These are phyloP conservation scores for Pseudomyrmex gracilis DNA, from an alignment of 1,140 invertebrate genomes.

Conservation along the genomic window DNA sequence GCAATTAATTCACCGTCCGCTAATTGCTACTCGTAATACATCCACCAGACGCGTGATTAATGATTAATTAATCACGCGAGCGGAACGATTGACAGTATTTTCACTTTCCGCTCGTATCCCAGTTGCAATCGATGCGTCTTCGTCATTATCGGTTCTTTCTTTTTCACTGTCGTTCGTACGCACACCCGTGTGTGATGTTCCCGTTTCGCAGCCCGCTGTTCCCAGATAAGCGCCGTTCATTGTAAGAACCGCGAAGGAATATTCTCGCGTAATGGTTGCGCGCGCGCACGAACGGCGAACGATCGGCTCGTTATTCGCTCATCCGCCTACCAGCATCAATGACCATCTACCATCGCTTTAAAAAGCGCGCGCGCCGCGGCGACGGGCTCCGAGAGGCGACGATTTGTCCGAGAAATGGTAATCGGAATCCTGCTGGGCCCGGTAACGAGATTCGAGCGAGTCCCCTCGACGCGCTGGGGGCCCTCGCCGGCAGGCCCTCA, in stretches of 20 bases:
- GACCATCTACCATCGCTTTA: conserved; percentile 51
- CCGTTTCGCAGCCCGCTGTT: neutral
- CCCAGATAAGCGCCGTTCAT: neutral
- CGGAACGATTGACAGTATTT: neutral
- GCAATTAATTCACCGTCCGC: conserved; percentile 15
- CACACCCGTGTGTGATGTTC: neutral
- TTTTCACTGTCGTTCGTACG: neutral
- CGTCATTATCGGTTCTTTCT: neutral
- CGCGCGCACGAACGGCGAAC: conserved; percentile 26
- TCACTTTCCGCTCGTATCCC: neutral
- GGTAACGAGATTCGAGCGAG: conserved; percentile 72
- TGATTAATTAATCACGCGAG: conserved; percentile 29
- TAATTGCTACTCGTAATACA: conserved; percentile 4
- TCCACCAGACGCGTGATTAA: conserved; percentile 6
- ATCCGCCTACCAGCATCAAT: conserved; percentile 57
- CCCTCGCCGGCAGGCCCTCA: neutral
- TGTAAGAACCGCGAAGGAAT: conserved; percentile 46
- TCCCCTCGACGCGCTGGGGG: conserved; percentile 26
- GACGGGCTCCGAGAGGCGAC: conserved; percentile 67
- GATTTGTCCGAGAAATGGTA: conserved; percentile 77
- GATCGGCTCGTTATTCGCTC: conserved; percentile 45
- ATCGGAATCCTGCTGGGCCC: conserved; percentile 72
- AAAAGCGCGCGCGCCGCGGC: conserved; percentile 56
- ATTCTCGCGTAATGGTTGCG: conserved; percentile 47
- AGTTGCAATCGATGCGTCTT: neutral